A percentile compares a stretch with the other conserved stretches of the same genome.
Conservation (phyloP, 2,888 invertebrate genomes). For the Gisinianus flammeolus region DNA sequence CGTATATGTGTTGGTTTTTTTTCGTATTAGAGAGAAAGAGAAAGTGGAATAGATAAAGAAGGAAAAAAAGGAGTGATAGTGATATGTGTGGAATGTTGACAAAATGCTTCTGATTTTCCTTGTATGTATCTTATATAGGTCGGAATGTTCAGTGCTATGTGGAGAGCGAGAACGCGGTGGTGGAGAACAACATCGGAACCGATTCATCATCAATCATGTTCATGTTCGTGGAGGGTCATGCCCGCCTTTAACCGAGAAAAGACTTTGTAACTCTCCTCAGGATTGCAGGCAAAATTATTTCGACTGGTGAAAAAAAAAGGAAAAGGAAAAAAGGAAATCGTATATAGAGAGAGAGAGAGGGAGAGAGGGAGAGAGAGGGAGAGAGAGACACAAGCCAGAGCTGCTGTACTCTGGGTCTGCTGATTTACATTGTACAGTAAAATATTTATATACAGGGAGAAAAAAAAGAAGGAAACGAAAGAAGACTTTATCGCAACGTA, state of each 20-base stretch:
- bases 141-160: constrained; percentile 60
- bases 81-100: constrained; percentile 26
- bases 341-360: constrained; percentile 5
- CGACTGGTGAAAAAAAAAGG: constrained; percentile 58
- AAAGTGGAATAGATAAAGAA: neutral
- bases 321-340: neutral
- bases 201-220: constrained; percentile 60
- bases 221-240: constrained; percentile 61
- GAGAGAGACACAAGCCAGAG: neutral
- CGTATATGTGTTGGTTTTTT: neutral
- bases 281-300: constrained; percentile 59
- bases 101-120: constrained; percentile 31
- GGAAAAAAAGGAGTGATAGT: neutral
- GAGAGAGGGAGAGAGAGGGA: constrained; percentile 7
- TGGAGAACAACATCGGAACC: constrained; percentile 60
- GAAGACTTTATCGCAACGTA: constrained; percentile 17
- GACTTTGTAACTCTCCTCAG: constrained; percentile 59
- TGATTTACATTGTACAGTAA: too few species aligned
- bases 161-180: too few species aligned
- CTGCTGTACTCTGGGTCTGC: too few species aligned
- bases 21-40: neutral
- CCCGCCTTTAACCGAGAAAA: constrained; percentile 59
- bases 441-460: too few species aligned
- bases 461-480: neutral
- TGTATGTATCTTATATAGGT: constrained; percentile 5